Percentiles rank a stretch among this genome's conserved stretches.
phyloP scores from a whole-genome alignment of 2,113 vertebrate genomes.

The Albula goreensis region DNA sequence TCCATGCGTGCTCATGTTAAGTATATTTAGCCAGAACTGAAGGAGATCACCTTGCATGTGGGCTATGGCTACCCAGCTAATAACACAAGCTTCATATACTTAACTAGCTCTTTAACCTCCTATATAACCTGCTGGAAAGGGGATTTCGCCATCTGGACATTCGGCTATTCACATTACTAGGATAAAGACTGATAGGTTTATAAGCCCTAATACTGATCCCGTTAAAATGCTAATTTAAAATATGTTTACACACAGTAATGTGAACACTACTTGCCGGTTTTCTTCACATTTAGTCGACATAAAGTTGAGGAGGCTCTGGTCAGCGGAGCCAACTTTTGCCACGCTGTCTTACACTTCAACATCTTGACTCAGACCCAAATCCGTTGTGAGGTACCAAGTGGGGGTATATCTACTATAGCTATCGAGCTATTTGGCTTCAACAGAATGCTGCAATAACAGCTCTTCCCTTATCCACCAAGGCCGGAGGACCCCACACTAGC shows the following conservation, averaged over 20 bases:
- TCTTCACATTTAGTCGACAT: slow-evolving; percentile 61
- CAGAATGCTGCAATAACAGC: background rate
- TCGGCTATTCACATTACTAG: too few species aligned
- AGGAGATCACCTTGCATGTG: too few species aligned
- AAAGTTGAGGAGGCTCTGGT: slow-evolving; percentile 61
- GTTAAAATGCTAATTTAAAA: too few species aligned
- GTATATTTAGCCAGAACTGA: too few species aligned
- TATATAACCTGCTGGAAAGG: background rate
- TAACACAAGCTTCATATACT: too few species aligned
- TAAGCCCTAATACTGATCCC: too few species aligned
- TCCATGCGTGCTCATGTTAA: too few species aligned
- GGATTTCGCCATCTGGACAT: background rate
- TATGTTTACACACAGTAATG: too few species aligned
- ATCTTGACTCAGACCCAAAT: slow-evolving; percentile 48
- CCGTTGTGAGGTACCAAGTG: background rate
- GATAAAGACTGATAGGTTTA: too few species aligned
- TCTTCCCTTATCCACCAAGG: background rate
- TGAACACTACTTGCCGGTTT: slow-evolving; percentile 57
- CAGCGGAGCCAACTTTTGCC: slow-evolving; percentile 66
- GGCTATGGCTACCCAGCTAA: too few species aligned
- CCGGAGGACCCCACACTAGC: background rate
- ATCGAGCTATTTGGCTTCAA: background rate
- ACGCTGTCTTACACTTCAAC: slow-evolving; percentile 63
- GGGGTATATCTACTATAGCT: background rate
- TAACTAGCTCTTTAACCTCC: too few species aligned